Conservation (phyloP, 1,140 invertebrate genomes). For the Glossosoma conforme region DNA sequence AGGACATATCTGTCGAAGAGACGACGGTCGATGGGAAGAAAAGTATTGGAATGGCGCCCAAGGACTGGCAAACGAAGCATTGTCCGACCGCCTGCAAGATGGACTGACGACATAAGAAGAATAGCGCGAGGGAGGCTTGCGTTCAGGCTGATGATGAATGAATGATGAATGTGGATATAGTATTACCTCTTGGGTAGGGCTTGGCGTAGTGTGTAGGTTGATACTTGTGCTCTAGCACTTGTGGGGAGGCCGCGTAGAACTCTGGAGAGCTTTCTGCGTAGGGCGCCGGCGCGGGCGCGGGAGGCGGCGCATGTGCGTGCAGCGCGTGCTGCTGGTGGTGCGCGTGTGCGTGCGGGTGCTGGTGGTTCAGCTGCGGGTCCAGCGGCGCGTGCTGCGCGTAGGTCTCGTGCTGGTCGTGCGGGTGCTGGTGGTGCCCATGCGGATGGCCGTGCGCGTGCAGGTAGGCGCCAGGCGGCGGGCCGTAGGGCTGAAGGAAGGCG, state of each 20-base stretch:
- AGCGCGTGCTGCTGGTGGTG: slow-evolving; percentile 44
- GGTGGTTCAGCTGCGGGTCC: slow-evolving; percentile 21
- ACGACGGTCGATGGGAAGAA: too few species aligned
- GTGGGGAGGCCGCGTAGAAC: slow-evolving; percentile 64
- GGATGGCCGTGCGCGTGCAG: too few species aligned
- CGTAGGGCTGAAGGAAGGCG: slow-evolving; percentile 40
- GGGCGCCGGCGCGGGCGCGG: slow-evolving; percentile 50
- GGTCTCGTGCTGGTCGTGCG: slow-evolving; percentile 34
- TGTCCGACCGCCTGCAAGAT: too few species aligned
- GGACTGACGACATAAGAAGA: too few species aligned
- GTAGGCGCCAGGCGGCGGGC: slow-evolving; percentile 36
- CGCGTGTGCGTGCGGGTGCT: slow-evolving; percentile 35
- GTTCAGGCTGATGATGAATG: too few species aligned
- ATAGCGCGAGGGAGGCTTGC: too few species aligned
- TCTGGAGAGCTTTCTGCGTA: slow-evolving; percentile 67
- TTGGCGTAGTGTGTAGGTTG: slow-evolving; percentile 62
- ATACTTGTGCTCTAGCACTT: slow-evolving; percentile 63
- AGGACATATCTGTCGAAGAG: too few species aligned
- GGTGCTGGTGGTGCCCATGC: slow-evolving; percentile 43
- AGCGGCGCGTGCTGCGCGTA: slow-evolving; percentile 33
- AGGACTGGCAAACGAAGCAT: too few species aligned
- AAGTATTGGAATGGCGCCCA: too few species aligned
- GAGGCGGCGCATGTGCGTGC: slow-evolving; percentile 31
- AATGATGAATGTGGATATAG: too few species aligned
- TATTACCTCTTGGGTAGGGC: slow-evolving; percentile 61